Conservation (phyloP, 2,113 vertebrate genomes). For the Eudyptes chrysolophus region DNA sequence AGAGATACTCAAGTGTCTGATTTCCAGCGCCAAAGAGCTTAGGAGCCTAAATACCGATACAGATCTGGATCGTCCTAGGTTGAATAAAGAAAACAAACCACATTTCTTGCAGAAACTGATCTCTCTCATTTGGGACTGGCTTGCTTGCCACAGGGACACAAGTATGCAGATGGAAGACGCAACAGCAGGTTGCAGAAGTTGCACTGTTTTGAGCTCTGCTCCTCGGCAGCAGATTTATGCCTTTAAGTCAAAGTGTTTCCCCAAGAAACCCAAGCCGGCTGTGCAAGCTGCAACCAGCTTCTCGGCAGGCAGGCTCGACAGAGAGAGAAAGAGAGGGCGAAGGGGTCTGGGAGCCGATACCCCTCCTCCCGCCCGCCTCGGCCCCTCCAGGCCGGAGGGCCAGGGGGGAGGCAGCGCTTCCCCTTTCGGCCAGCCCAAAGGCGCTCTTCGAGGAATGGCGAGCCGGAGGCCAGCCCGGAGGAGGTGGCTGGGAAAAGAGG, state of each 20-base stretch:
- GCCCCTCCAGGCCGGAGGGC: not conserved
- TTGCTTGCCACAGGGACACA: not conserved
- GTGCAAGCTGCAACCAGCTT: not conserved
- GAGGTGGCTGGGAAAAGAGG: not conserved
- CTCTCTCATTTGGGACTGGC: not conserved
- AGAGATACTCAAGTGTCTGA: not conserved
- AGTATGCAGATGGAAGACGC: rapidly evolving
- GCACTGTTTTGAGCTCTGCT: not conserved
- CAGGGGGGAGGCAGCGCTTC: not conserved
- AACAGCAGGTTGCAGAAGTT: not conserved
- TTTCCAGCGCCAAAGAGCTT: not conserved
- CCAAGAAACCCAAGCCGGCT: not conserved
- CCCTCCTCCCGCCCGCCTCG: not conserved
- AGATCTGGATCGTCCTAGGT: not conserved
- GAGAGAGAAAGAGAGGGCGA: no score
- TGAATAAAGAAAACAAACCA: not conserved
- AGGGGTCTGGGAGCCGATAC: not conserved
- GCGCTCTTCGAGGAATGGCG: not conserved
- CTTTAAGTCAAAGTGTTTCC: not conserved
- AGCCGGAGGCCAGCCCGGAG: not conserved
- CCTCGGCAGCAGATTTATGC: not conserved
- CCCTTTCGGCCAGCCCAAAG: not conserved
- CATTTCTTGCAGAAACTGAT: not conserved
- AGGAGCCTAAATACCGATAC: not conserved
- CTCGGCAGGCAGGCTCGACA: not conserved